Base-by-base conservation (phyloP, 2,888 invertebrate genomes). In the Apoderus coryli region DNA sequence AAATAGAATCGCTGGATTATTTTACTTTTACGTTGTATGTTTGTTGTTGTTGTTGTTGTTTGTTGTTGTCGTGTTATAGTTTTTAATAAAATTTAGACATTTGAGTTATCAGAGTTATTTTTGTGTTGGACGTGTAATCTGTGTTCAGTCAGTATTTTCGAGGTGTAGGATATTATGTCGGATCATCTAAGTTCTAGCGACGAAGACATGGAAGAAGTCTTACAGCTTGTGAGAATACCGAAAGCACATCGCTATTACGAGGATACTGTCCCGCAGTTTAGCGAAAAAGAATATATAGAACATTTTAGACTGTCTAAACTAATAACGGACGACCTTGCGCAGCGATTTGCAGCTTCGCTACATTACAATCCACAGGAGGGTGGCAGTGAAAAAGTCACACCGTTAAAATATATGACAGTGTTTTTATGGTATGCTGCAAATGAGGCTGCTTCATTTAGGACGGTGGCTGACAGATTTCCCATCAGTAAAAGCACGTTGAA, bases 381-480 rank as follows among this genome's bases (percentile, higher is more conserved):
- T 19, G 19, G 6, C 19, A 19, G 19, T 19, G 7, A 19, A n/a
- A 19, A n/a, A n/a, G n/a, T n/a, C n/a, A n/a, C n/a, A n/a, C n/a
- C n/a, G n/a, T n/a, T n/a, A n/a, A n/a, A n/a, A n/a, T n/a, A n/a
- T n/a, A n/a, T n/a, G n/a, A n/a, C n/a, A n/a, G n/a, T n/a, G n/a
- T n/a, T n/a, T n/a, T n/a, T n/a, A n/a, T n/a, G n/a, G n/a, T n/a
- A n/a, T n/a, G n/a, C n/a, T n/a, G n/a, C n/a, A n/a, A n/a, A n/a
- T n/a, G n/a, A n/a, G n/a, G 19, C 19, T n/a, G 19, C 19, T 7
- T 19, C 19, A 7, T 19, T 19, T 19, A 19, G 19, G n/a, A 19
- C 19, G 14, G 27, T 31, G 3, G 31, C 15, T 5, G 31, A 27
- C 26, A 4, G 27, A 2, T 31, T 31, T 12, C 11, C 22, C 28